Evolutionary conservation across 1,140 invertebrate genomes (phyloP), one percentile per base, ranked within the genome.

Genomic region (Callitettix versicolor): DNA sequence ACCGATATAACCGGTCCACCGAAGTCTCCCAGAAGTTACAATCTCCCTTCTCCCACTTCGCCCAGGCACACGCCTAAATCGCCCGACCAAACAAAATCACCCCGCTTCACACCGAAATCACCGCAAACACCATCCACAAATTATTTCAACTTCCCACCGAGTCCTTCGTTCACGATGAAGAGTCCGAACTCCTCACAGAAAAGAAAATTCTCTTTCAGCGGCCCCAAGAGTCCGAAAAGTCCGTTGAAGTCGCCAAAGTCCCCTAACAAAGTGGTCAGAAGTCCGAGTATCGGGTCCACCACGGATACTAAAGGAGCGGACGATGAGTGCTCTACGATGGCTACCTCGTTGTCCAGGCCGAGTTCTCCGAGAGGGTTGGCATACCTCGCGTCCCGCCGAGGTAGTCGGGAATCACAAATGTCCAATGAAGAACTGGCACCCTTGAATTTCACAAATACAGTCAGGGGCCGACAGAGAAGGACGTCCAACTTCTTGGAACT

Each of bases 401-500:
- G 85, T 1, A 82, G 80, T 0, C 68, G 82, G 20, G 83, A 84
- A 58, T 84, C 81, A 18, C 81, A 84, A 43, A 72, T 76, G 40
- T 79, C 78, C 3, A 81, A 82, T 46, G 85, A 88, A 63, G 85
- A 86, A 59, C 79, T 87, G 36, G 85, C 84, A 9, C 86, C 86
- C 0, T 65, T 88, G 12, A 84, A 84, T 65, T 88, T 87, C 64
- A 84, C 80, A 61, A 80, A 80, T 56, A 85, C 84, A 41, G 79
- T 80, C 53, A 76, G 85, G 3, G 81, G 80, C 11, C 73, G 84
- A 15, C 85, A 88, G 64, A 71, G 88, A 5, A 73, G 87, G 50
- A 88, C 86, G 2, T 89, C 86, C 0, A 91, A 91, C 69, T 90
- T 90, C 67, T 69, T 91, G n/a, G 88, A 90, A 68, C 70, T 91